Evolutionary conservation across 2,113 vertebrate species (phyloP).

Genomic region (Pardalotus punctatus): DNA sequence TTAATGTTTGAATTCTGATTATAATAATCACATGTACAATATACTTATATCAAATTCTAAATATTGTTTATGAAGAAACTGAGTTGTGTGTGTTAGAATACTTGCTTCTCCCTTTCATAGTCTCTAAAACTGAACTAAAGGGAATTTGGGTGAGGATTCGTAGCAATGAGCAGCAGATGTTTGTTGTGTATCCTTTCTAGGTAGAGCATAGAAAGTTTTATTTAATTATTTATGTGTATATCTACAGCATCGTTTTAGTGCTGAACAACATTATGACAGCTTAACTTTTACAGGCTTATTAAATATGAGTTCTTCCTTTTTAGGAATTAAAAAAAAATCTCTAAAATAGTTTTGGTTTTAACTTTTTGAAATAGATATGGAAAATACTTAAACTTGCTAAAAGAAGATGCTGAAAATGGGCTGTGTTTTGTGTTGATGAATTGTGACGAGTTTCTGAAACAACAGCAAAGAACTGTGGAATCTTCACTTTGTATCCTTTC

Average conservation of each 20-base stretch:
- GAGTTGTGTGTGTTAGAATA: accelerated
- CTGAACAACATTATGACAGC: background rate
- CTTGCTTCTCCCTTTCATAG: background rate
- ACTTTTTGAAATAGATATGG: conserved; percentile 81
- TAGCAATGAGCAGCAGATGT: background rate
- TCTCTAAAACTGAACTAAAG: background rate
- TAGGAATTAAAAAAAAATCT: background rate
- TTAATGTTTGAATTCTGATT: background rate
- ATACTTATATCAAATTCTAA: background rate
- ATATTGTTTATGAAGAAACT: background rate
- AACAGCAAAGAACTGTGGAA: conserved; percentile 68
- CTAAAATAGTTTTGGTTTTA: background rate
- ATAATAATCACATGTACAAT: background rate
- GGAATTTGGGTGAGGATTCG: background rate
- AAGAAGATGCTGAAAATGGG: conserved; percentile 71
- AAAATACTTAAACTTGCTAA: conserved; percentile 76
- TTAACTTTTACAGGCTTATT: background rate
- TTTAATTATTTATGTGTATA: background rate
- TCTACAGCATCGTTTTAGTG: background rate
- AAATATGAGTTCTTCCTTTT: background rate
- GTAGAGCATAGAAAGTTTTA: background rate
- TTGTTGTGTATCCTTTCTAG: background rate
- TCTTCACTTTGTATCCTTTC: conserved; percentile 88
- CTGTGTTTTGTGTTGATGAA: conserved; percentile 80
- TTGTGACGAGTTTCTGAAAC: conserved; percentile 80